Evolutionary conservation across 2,888 invertebrate genomes (phyloP).

Genomic region (Hyles lineata): DNA sequence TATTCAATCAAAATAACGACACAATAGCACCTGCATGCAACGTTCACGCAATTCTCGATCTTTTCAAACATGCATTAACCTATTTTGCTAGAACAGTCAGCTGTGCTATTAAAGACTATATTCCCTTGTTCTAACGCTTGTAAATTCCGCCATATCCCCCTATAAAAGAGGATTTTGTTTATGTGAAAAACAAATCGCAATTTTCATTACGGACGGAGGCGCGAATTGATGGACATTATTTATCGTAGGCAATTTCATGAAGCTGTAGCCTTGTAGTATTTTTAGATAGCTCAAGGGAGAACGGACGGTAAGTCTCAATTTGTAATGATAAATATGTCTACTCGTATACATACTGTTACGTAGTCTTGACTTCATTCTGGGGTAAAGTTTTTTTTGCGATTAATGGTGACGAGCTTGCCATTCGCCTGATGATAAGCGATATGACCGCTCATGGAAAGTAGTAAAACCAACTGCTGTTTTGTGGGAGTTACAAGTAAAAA

Average conservation of each 20-base stretch:
- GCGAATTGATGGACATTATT: slow-evolving; percentile 76
- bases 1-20: slow-evolving; percentile 24
- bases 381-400: too few species aligned
- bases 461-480: too few species aligned
- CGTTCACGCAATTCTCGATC: slow-evolving; percentile 20
- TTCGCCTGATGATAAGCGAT: too few species aligned
- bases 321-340: too few species aligned
- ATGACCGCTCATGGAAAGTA: too few species aligned
- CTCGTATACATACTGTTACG: too few species aligned
- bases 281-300: slow-evolving; percentile 25
- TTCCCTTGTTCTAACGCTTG: slow-evolving; percentile 47
- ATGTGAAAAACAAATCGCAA: slow-evolving; percentile 79
- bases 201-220: slow-evolving; percentile 66
- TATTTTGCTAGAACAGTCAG: slow-evolving; percentile 20
- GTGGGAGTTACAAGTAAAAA: too few species aligned
- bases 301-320: neutral
- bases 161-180: slow-evolving; percentile 81
- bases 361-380: too few species aligned
- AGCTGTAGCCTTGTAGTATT: slow-evolving; percentile 46
- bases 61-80: slow-evolving; percentile 23
- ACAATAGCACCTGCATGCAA: slow-evolving; percentile 4
- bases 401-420: too few species aligned
- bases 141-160: slow-evolving; percentile 74
- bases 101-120: slow-evolving; percentile 23
- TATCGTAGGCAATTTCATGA: slow-evolving; percentile 73